Base-by-base conservation (phyloP, 2,113 vertebrate genomes). In the Silurus meridionalis region DNA sequence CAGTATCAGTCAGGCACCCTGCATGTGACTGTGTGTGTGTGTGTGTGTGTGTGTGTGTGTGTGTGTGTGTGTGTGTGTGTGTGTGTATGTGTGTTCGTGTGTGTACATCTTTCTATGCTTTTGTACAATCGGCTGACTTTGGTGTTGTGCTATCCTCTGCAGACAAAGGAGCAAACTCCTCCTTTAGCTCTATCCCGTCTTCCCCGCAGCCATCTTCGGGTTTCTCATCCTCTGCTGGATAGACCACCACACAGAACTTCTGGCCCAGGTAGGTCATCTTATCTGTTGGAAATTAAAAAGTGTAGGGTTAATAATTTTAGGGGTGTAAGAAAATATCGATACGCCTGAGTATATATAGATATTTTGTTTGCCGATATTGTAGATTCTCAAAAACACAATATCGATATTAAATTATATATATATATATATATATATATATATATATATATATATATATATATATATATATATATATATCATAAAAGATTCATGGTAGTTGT, bases 161-260 rank as follows among this genome's bases (percentile, higher is more conserved):
- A 1, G 94, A 92, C 83, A 95, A 91, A 83, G 94, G 93, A 72
- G 92, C 89, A 64, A 53, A 86, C 86, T 91, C 93, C 71, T 93
- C 94, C 88, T 91, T 94, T 91, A 94, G 90, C 80, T 95, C 94
- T n/a, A 94, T 92, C 3, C 90, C 94, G 17, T 94, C 92, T 2
- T 91, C 93, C 28, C 6, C 84, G 1, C 52, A 74, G 19, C 23
- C 89, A 0, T 84, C 79, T 0, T 82, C 74, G 0, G 53, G 64
- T 71, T 90, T 83, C 7, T 50, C 23, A 0, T 77, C 50, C 25
- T 78, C 74, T 0, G 80, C 91, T 0, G 97, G 97, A 86, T 97
- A 97, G 25, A 98, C 97, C 1, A 97, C 97, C 90, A 97, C 86
- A 48, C 97, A 98, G 52, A 98, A 94, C 95, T 94, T 97, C 95